These are phyloP conservation scores for Morone saxatilis DNA, from an alignment of 2,113 vertebrate species.

Conservation along the genomic window DNA sequence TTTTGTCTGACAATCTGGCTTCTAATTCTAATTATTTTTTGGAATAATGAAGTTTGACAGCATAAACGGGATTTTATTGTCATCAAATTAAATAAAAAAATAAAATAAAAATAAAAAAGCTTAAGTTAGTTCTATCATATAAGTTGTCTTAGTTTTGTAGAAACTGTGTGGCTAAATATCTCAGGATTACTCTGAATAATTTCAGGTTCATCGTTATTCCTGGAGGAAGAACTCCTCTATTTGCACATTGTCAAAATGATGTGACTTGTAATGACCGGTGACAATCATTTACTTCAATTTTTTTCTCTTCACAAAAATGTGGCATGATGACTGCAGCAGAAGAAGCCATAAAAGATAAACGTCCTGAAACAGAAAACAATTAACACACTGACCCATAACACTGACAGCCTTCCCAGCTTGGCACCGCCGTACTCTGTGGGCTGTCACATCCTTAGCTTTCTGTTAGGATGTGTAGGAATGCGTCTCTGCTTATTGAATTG, in stretches of 20 bases:
- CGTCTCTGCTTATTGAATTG: slow-evolving; percentile 79
- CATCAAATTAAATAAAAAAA: not conserved
- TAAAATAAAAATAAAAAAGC: not conserved
- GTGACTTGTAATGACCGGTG: slow-evolving; percentile 7
- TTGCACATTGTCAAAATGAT: slow-evolving; percentile 29
- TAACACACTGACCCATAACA: slow-evolving; percentile 72
- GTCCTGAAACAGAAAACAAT: slow-evolving; percentile 70
- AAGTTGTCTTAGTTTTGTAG: slow-evolving; percentile 1
- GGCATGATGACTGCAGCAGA: slow-evolving; percentile 36
- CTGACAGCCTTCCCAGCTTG: slow-evolving; percentile 46
- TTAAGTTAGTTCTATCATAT: not conserved
- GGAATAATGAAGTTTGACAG: slow-evolving; percentile 2
- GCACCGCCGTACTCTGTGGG: slow-evolving; percentile 43
- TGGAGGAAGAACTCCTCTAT: not conserved
- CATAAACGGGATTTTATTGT: not conserved
- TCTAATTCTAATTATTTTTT: not conserved
- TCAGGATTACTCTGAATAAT: slow-evolving; percentile 2
- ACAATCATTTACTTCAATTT: slow-evolving; percentile 55
- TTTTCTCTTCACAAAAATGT: slow-evolving; percentile 41
- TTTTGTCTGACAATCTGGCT: slow-evolving; percentile 11
- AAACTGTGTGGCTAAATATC: slow-evolving; percentile 1
- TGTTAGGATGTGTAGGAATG: slow-evolving; percentile 76
- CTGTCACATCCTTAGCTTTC: slow-evolving; percentile 67
- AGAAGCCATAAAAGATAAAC: slow-evolving; percentile 58
- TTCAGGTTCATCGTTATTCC: slow-evolving; percentile 29